Percentiles rank a stretch among this genome's conserved stretches.
Conservation (phyloP, 2,888 invertebrate genomes). For the Agrochola lota region DNA sequence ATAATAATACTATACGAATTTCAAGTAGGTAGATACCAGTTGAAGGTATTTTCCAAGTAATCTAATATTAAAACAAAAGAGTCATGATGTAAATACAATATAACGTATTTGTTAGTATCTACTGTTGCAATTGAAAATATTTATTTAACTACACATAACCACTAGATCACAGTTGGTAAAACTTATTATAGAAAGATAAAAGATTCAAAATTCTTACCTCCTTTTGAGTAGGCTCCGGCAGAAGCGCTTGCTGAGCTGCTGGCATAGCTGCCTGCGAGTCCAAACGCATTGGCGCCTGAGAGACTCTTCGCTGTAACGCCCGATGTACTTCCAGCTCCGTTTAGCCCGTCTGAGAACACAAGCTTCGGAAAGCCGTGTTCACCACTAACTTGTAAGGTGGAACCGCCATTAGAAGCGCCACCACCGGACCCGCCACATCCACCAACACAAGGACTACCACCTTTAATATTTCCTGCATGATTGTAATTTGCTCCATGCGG, state of each 20-base stretch:
- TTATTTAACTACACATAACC: background rate
- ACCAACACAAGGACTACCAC: constrained; percentile 72
- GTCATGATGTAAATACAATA: background rate
- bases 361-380: constrained; percentile 54
- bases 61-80: background rate
- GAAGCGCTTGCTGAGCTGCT: constrained; percentile 82
- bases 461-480: constrained; percentile 59
- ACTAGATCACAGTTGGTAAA: background rate
- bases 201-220: constrained; percentile 72
- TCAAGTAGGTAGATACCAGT: background rate
- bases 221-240: constrained; percentile 80
- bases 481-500: constrained; percentile 52
- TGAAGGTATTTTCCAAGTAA: background rate
- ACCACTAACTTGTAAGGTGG: constrained; percentile 41
- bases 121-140: background rate
- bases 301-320: constrained; percentile 76
- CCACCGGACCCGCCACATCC: constrained; percentile 70
- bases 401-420: constrained; percentile 61
- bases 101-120: background rate
- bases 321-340: constrained; percentile 62
- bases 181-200: background rate
- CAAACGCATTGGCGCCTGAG: constrained; percentile 71
- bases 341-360: constrained; percentile 57
- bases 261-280: constrained; percentile 77
- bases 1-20: too few relatives aligned